Base-by-base conservation (phyloP, 2,113 vertebrate genomes). In the Thymallus thymallus region DNA sequence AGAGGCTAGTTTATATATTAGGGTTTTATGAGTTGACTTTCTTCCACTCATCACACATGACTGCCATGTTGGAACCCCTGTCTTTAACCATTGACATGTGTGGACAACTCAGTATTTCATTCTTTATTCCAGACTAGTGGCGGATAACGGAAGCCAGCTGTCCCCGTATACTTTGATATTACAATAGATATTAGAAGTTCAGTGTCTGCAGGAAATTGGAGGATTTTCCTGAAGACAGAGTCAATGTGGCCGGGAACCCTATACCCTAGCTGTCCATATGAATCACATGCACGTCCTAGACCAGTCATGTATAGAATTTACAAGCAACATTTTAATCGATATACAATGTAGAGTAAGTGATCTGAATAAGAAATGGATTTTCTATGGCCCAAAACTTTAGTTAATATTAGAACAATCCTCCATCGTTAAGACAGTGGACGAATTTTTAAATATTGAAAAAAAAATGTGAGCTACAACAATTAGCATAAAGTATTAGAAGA, bases 151-250 rank as follows among this genome's bases (percentile, higher is more conserved):
- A 72, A 85, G 70, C 81, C 80, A 89, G 84, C 83, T 90, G 84
- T 67, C 70, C 78, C 16, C 41, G 72, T 74, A 73, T 80, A 75
- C 79, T 18, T 64, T 64, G 32, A 71, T 80, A 82, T 84, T 72
- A 84, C 48, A 46, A 61, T 82, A 65, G 66, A 80, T 80, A 83
- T 88, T 73, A 86, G 71, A 74, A 78, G 79, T 80, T 86, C 35
- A 79, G 58, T 79, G 76, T 87, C 63, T 85, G 71, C 81, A 88
- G 85, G 82, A 91, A 91, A 87, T 86, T 82, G 72, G 73, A 84
- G 58, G 78, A 72, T 82, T 84, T 85, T 82, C 67, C 79, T 80
- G 85, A 69, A 72, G 80, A 63, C 61, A 26, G 26, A 6, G 68
- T 69, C 69, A 69, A 51, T 85, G 55, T 72, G 64, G 76, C 67